A percentile compares a stretch with the other conserved stretches of the same genome.
Conservation (phyloP, 2,797 vertebrate genomes). For the Sebastes steindachneri region DNA sequence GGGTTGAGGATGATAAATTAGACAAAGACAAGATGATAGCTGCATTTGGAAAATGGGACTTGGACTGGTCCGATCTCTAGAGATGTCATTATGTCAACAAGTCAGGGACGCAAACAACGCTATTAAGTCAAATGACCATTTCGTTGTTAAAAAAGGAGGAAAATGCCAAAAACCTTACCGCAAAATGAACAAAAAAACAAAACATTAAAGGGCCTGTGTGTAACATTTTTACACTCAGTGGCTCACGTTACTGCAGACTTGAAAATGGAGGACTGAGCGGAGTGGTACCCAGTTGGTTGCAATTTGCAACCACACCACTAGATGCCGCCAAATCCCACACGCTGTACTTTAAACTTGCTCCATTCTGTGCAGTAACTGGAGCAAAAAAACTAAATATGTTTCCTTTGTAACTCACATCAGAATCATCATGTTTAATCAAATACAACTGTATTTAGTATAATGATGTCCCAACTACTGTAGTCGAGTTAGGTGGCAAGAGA, state of each 20-base stretch:
- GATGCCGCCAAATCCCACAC: too few species aligned
- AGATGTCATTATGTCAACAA: neutral
- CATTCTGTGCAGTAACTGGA: neutral
- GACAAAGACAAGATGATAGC: constrained; percentile 14
- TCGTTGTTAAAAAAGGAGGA: neutral
- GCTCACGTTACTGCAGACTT: too few species aligned
- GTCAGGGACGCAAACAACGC: neutral
- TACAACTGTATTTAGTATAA: neutral
- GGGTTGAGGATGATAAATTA: constrained; percentile 24
- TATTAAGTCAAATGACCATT: neutral
- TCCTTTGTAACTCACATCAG: neutral
- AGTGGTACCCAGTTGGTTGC: too few species aligned
- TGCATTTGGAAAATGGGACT: neutral
- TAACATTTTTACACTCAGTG: too few species aligned
- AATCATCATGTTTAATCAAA: neutral
- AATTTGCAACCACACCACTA: too few species aligned
- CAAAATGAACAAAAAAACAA: neutral
- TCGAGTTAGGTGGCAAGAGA: constrained; percentile 10
- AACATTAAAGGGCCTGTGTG: neutral
- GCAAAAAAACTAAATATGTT: neutral
- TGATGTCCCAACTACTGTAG: neutral
- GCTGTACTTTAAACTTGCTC: neutral
- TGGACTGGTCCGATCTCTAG: neutral
- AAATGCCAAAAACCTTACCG: neutral
- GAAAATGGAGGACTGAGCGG: too few species aligned